Base-by-base conservation (phyloP, 2,113 vertebrate species). In the Ceyx cyanopectus region DNA sequence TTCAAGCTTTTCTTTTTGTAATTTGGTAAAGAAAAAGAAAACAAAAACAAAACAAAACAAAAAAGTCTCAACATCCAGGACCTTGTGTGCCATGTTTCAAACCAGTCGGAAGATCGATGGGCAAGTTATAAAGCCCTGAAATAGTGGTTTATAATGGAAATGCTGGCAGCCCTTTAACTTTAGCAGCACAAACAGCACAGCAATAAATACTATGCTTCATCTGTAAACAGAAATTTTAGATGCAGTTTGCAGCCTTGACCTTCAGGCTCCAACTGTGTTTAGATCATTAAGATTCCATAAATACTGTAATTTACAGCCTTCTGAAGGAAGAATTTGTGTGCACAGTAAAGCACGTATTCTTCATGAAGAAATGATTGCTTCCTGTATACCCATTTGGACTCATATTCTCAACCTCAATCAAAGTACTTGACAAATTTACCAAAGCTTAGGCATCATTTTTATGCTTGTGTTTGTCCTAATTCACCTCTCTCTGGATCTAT, bases 191-290 rank as follows among this genome's bases (percentile, higher is more conserved):
- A 82, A 91, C 53, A 95, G 29, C 78, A 34, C 86, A 53, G 91
- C 96, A 97, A 96, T 98, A 98, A 98, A 97, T 97, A 95, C 97
- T 95, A 76, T 93, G 95, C 95, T 98, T 99, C 97, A 98, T 97
- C 96, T 96, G 97, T 98, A 98, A 98, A 98, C 89, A 97, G 95
- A 94, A 96, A 96, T 96, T 96, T 95, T 97, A 97, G 95, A 97
- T 97, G 85, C 84, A 94, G 92, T 95, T 97, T 98, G 94, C 84
- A 98, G 90, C 94, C 93, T 95, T 98, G 97, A 98, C 98, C 98
- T 99, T 98, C 98, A 98, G 96, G 94, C 89, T 97, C 92, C 94
- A 97, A 97, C 85, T 97, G 89, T 95, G 94, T 92, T 97, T 97
- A 94, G 90, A 95, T 97, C 94, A 97, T 97, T 95, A 97, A 95